Percentiles rank a stretch among this genome's conserved stretches.
phyloP scores from a whole-genome alignment of 37 sponge, comb jelly and placozoan genomes.

The Theonella swinhoei region DNA sequence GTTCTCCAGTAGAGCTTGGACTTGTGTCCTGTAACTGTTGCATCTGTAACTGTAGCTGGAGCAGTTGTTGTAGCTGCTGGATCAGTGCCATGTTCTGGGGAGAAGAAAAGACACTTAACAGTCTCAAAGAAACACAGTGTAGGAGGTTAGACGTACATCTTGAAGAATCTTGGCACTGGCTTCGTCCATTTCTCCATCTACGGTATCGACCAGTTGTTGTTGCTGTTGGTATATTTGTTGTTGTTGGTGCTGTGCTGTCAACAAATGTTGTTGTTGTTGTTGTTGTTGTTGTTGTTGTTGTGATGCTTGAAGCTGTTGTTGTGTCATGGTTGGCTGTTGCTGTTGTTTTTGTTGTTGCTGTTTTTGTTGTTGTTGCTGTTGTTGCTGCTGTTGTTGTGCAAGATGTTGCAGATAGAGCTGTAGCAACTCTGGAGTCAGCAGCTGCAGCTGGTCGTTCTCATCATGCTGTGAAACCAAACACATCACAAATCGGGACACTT shows the following conservation, averaged over 20 bases:
- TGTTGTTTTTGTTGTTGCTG: conserved; percentile 35
- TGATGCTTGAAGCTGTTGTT: conserved; percentile 49
- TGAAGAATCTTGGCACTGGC: neutral
- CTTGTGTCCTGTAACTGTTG: neutral
- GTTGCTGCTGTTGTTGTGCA: conserved; percentile 37
- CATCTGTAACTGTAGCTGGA: neutral
- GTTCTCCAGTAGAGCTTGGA: neutral
- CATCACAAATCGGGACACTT: no score
- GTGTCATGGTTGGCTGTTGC: conserved; percentile 15
- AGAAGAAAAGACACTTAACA: neutral
- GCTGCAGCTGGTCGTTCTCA: conserved; percentile 41
- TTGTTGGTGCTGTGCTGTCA: conserved; percentile 41
- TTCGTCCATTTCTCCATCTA: neutral
- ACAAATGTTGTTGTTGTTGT: conserved; percentile 36
- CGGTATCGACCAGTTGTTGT: neutral
- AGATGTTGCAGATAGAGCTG: conserved; percentile 65
- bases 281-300: conserved; percentile 63
- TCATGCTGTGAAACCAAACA: neutral
- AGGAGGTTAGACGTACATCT: neutral
- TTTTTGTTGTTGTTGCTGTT: no score
- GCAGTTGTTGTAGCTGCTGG: neutral
- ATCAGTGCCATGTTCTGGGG: conserved; percentile 11
- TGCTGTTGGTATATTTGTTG: conserved; percentile 6
- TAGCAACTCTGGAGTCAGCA: conserved; percentile 51
- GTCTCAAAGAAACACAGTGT: neutral